Conservation (phyloP, 2,113 vertebrate species). For the Colinus virginianus region DNA sequence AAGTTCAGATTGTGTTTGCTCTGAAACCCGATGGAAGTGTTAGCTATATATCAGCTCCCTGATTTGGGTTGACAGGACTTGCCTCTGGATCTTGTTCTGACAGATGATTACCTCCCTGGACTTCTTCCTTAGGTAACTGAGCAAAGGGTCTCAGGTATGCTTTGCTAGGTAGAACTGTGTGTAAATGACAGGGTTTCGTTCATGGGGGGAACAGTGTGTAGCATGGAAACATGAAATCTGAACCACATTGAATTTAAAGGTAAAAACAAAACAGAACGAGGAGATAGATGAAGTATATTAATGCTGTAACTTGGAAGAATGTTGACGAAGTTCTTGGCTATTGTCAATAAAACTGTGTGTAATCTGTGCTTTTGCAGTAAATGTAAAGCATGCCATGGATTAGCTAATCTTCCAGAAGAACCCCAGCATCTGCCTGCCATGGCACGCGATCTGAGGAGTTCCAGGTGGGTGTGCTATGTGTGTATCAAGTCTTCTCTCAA, state of each 20-base stretch:
- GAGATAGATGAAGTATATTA: background rate
- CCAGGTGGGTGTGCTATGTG: constrained; percentile 69
- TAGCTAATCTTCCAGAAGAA: background rate
- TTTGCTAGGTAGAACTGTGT: background rate
- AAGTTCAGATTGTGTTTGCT: background rate
- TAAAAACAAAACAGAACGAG: background rate
- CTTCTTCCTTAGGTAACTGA: background rate
- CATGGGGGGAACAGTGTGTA: background rate
- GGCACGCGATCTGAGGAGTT: background rate
- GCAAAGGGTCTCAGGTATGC: background rate
- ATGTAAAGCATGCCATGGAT: background rate
- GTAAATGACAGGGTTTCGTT: background rate
- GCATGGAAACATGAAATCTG: background rate
- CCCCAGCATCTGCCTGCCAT: background rate
- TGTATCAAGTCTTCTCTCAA: constrained; percentile 23
- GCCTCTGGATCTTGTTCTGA: background rate
- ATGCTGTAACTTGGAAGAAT: background rate
- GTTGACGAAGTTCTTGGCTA: background rate
- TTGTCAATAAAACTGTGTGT: background rate
- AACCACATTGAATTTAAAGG: background rate
- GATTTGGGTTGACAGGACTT: background rate
- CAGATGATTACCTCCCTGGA: background rate
- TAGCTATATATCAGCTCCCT: fast-evolving
- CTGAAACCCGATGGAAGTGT: background rate
- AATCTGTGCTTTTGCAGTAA: constrained; percentile 28